Evolutionary conservation across 30 jellyfish, hydroid and myxozoan genomes (phyloP), one percentile per base, ranked within the genome.

Genomic region (Mastigias papua): DNA sequence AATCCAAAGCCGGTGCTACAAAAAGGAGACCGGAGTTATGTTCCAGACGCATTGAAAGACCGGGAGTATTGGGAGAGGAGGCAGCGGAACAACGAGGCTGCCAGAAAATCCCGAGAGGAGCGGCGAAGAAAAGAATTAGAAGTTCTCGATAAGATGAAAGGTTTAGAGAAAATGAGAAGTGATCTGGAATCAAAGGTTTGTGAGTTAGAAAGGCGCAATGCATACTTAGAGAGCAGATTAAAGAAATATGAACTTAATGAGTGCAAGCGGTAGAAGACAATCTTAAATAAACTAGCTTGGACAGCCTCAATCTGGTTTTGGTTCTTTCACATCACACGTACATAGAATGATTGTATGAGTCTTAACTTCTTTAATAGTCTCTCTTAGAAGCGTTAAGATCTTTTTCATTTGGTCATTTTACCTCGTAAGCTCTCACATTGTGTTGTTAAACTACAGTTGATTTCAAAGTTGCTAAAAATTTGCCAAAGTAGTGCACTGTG

Each of bases 1-100:
- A 87, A 93, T 71, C 98, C 98, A 61, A 88, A 93, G 66, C 98
- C 98, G 30, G 85, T 93, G 2, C 95, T 71, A 21, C 98, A 93
- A 17, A 93, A 93, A 71, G 94, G 81, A 2, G 79, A 81, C 49
- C 93, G 96, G 26, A 34, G 69, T 34, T 80, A 80, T 60, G 98
- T 93, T 9, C 98, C 98, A 3, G 98, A 93, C 17, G 78, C 46
- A 7, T 48, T 93, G 48, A 93, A 93, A 65, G 96, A 87, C 51
- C 82, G 48, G 49, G 98, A 93, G 2, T 93, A 93, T 72, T 93
- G 98, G 98, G 98, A 87, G 32, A 68, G 95, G 34, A 57, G 98
- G 35, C 87, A 93, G 71, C 73, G 98, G n/a, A 93, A 93, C 48
- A 93, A 93, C 82, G 87, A 65, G 73, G 98, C 98, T 16, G 98